Evolutionary conservation across 2,888 invertebrate genomes (phyloP), one percentile per base, ranked within the genome.

Genomic region (Polymixis lichenea): DNA sequence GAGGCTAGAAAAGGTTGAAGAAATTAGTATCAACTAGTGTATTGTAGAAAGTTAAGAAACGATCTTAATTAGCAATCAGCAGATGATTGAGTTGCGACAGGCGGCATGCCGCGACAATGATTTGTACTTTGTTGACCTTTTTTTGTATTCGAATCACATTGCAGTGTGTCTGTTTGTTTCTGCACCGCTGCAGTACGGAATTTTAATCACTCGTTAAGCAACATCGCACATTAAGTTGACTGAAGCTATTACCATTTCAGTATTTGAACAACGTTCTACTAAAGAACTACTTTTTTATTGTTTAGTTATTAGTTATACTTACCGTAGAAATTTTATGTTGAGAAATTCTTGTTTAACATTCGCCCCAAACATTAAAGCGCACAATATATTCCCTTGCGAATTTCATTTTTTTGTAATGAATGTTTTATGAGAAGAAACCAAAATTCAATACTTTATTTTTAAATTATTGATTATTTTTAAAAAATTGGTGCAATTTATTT

Each of bases 191-290:
- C 79, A 77, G 77, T 75, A 75, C 72, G 75, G 88, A 89, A 88
- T 88, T 71, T 84, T 84, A 89, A 88, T 84, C 82, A 86, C 82
- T 78, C 72, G 80, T 84, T 89, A 77, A 70, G 82, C 73, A 87
- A 88, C 80, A 46, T 60, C 67, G 76, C 83, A 78, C 83, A 76
- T 82, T 76, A 77, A 62, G 65, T 77, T 76, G 43, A 77, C 77
- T 81, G 71, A 86, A 86, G 75, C 79, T 75, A 78, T 79, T 82
- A 79, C 87, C 82, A 77, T 82, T 84, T 78, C 87, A 88, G 85
- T 87, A 87, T 87, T 87, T 79, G 76, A 75, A 74, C 77, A 67
- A 65, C 67, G 70, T 76, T 83, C 77, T 79, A 77, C 71, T 80
- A 58, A 75, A 38, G 76, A 75, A 84, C 81, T 58, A 68, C 72